Percentiles rank a stretch among this genome's conserved stretches.
phyloP scores from a whole-genome alignment of 2,113 vertebrate species.

The Lucifuga dentata region DNA sequence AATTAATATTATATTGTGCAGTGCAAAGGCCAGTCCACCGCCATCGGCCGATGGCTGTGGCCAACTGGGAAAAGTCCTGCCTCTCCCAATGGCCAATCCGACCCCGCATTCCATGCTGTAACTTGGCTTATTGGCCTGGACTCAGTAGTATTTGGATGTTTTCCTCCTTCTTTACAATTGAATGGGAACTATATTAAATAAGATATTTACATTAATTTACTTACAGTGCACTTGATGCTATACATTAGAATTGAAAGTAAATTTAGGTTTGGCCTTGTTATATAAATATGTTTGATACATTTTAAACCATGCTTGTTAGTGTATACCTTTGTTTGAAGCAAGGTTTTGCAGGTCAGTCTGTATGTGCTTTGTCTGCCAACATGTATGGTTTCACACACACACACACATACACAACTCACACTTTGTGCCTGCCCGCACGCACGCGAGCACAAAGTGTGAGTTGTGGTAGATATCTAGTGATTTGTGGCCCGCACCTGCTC shows the following conservation, averaged over 20 bases:
- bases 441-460: constrained; percentile 18
- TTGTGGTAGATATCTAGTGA: constrained; percentile 47
- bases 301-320: not conserved
- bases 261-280: not conserved
- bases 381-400: constrained; percentile 21
- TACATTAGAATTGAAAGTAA: not conserved
- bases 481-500: constrained; percentile 68
- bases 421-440: too few species aligned
- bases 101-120: too few species aligned
- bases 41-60: too few species aligned
- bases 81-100: too few species aligned
- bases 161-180: too few species aligned
- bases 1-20: too few species aligned
- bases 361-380: constrained; percentile 2
- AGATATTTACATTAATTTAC: not conserved
- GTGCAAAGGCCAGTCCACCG: too few species aligned
- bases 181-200: not conserved
- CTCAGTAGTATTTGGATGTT: not conserved
- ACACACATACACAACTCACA: constrained; percentile 2
- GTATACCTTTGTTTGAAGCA: constrained; percentile 5
- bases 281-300: not conserved
- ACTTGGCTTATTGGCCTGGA: not conserved
- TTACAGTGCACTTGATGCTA: not conserved
- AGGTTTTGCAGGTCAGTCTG: constrained; percentile 16
- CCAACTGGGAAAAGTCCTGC: too few species aligned